These are phyloP conservation scores for Tapirus indicus DNA, from an alignment of 2,797 vertebrate genomes.

Conservation along the genomic window DNA sequence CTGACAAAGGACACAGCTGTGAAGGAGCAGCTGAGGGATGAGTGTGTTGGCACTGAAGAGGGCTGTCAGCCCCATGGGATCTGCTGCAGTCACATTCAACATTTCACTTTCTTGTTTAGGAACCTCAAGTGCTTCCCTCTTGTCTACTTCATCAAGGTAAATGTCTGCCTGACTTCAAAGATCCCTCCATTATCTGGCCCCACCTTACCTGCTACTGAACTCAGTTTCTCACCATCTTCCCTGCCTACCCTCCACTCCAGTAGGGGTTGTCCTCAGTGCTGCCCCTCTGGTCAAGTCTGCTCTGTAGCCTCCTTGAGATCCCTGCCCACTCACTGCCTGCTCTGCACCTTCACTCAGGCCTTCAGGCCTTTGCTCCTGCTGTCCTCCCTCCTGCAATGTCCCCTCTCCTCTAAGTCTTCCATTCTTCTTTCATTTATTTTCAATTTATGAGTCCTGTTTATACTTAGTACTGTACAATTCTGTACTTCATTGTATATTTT, in stretches of 20 bases:
- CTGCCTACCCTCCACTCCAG: background rate
- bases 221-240: background rate
- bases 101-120: background rate
- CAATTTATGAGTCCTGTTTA: background rate
- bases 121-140: background rate
- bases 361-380: background rate
- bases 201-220: background rate
- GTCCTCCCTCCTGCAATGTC: too few relatives aligned
- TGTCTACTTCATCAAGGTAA: background rate
- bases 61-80: accelerated
- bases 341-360: background rate
- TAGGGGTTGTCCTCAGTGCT: background rate
- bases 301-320: too few relatives aligned
- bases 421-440: background rate
- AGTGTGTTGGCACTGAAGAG: accelerated
- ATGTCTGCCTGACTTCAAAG: background rate
- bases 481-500: background rate
- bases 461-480: background rate
- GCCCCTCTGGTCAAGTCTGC: too few relatives aligned
- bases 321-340: background rate
- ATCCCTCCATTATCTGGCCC: background rate
- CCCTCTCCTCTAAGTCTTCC: background rate
- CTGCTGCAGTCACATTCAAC: accelerated
- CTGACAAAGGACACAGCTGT: too few relatives aligned
- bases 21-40: background rate